A percentile compares a stretch with the other conserved stretches of the same genome.
These are phyloP conservation scores for Amaurobius ferox DNA, from an alignment of 2,888 invertebrate genomes.

Conservation along the genomic window DNA sequence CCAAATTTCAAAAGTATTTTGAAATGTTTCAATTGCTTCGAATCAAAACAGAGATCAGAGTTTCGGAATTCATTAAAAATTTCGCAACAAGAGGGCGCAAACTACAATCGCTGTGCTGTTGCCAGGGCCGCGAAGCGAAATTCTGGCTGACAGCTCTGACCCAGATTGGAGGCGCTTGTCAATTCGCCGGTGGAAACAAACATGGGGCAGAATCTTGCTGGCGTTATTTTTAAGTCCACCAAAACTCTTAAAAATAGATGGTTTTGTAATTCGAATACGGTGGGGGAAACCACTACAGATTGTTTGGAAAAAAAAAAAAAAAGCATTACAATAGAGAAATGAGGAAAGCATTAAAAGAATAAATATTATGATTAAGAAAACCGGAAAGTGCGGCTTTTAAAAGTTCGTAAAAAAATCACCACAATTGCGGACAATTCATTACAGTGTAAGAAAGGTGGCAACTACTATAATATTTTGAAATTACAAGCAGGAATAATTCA, in stretches of 20 bases:
- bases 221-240: neutral
- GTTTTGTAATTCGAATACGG: constrained; percentile 2
- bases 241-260: constrained; percentile 18
- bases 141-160: constrained; percentile 58
- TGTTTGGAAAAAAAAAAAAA: neutral
- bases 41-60: no score
- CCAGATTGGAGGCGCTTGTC: constrained; percentile 46
- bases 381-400: no score
- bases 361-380: no score
- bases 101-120: constrained; percentile 26
- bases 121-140: constrained; percentile 43
- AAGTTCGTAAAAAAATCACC: no score
- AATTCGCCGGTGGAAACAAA: constrained; percentile 41
- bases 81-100: constrained; percentile 2
- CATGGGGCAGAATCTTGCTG: neutral
- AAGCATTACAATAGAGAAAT: neutral
- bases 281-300: neutral
- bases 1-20: no score
- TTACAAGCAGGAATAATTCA: no score
- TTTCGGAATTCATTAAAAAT: neutral
- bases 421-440: no score
- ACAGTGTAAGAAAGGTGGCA: no score
- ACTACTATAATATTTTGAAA: no score
- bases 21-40: no score
- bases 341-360: no score